Evolutionary conservation across 2,888 invertebrate species (phyloP), one percentile per base, ranked within the genome.

Genomic region (Limulus polyphemus): DNA sequence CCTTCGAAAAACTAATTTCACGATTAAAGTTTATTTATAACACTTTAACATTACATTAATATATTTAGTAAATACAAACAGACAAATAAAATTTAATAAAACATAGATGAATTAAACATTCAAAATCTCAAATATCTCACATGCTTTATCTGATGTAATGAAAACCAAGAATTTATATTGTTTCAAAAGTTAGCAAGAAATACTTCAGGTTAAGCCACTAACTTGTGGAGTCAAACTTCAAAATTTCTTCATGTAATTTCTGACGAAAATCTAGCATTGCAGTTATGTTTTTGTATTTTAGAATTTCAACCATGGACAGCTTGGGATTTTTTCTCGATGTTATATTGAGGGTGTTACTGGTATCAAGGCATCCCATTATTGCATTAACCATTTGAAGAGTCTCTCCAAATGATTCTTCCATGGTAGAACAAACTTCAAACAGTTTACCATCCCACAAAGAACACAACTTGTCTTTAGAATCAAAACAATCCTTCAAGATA

Each of bases 251-350:
- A 56, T 50, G 59, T 11, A 66, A 32, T 47, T 56, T 51, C 55
- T 63, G 59, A 11, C 61, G 61, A 58, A 60, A 68, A 46, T 59
- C 55, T 12, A 68, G 16, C 60, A 63, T 66, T 56, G 56, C 60
- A 10, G 60, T 52, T 13, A 61, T 59, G 57, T 63, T 60, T 63
- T 68, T 68, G 12, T 57, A 49, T 14, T 49, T 11, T 11, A 68
- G 52, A 57, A 68, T 57, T 57, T 68, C 66, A 17, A 14, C 47
- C 66, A 68, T 68, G 0, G 66, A 66, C 11, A 66, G 46, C 48
- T 58, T 59, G 17, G 55, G 32, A 10, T 49, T 13, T 2, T 14
- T 32, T 16, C 16, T 16, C 1, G 16, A 54, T 11, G 13, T 17
- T 17, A 4, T 16, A 54, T 54, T 0, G 11, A 54, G 16, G 4